Percentiles rank a stretch among this genome's conserved stretches.
These are phyloP conservation scores for Coregonus clupeaformis DNA, from an alignment of 2,113 vertebrate species.

Conservation along the genomic window DNA sequence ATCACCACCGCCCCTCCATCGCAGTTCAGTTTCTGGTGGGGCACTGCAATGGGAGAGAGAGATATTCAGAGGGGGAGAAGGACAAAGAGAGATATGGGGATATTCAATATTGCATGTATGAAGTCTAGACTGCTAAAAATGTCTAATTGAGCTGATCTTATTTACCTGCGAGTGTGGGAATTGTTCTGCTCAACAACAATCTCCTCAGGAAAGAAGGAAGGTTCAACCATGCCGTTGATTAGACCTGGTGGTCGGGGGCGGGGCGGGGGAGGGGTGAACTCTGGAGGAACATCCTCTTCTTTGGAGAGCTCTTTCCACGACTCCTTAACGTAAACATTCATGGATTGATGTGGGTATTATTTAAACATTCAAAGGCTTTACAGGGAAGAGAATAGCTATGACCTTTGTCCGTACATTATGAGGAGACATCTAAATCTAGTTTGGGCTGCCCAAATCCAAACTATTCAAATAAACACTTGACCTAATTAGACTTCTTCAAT, in stretches of 20 bases:
- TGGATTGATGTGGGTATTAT: not conserved
- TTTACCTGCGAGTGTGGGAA: constrained; percentile 54
- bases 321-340: constrained; percentile 71
- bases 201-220: constrained; percentile 55
- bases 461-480: no score
- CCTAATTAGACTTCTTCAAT: no score
- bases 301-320: constrained; percentile 96
- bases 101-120: not conserved
- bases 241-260: constrained; percentile 71
- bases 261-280: constrained; percentile 83
- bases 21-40: constrained; percentile 47
- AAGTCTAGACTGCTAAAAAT: not conserved
- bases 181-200: constrained; percentile 29
- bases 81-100: not conserved
- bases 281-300: constrained; percentile 88
- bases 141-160: not conserved
- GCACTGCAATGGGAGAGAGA: constrained; percentile 33
- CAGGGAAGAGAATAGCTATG: not conserved
- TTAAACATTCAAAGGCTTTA: not conserved
- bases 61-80: not conserved
- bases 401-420: not conserved
- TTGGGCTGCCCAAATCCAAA: not conserved
- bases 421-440: not conserved
- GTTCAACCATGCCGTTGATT: constrained; percentile 77
- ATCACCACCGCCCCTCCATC: constrained; percentile 41